A percentile compares a stretch with the other conserved stretches of the same genome.
Conservation (phyloP, 64 coral and sea anemone species). For the Porites australiensis region DNA sequence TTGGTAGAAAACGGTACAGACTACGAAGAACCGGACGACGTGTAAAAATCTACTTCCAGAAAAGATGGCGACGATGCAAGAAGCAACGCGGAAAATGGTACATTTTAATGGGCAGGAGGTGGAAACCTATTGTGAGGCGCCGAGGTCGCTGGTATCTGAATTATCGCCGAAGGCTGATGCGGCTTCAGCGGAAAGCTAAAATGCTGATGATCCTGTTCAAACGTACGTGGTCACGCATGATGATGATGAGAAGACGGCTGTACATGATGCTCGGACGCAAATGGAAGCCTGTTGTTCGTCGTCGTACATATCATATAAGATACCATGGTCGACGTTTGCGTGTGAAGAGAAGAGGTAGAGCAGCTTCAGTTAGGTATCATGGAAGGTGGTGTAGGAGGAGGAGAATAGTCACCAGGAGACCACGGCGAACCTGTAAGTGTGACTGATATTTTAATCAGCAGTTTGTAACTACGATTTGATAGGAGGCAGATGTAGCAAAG, state of each 20-base stretch:
- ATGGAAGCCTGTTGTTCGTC: background rate
- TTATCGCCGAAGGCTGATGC: background rate
- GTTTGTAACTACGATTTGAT: no score
- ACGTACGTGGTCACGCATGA: background rate
- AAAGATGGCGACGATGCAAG: constrained; percentile 9
- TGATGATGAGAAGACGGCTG: constrained; percentile 3
- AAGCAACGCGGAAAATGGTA: constrained; percentile 14
- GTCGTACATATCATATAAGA: background rate
- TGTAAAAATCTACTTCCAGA: constrained; percentile 26
- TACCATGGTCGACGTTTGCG: background rate
- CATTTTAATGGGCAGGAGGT: background rate
- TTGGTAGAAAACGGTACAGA: background rate
- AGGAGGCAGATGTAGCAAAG: no score
- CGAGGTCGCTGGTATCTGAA: background rate
- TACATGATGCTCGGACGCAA: background rate
- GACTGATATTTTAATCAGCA: no score
- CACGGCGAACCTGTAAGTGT: constrained; percentile 15
- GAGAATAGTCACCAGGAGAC: background rate
- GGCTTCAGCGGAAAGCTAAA: background rate
- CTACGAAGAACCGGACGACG: background rate
- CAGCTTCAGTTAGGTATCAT: background rate
- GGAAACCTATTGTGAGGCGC: constrained; percentile 25
- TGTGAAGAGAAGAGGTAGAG: background rate
- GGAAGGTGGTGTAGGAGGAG: background rate
- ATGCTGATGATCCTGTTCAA: background rate